Conservation (phyloP, 2,888 invertebrate species). For the Emmelina monodactyla region DNA sequence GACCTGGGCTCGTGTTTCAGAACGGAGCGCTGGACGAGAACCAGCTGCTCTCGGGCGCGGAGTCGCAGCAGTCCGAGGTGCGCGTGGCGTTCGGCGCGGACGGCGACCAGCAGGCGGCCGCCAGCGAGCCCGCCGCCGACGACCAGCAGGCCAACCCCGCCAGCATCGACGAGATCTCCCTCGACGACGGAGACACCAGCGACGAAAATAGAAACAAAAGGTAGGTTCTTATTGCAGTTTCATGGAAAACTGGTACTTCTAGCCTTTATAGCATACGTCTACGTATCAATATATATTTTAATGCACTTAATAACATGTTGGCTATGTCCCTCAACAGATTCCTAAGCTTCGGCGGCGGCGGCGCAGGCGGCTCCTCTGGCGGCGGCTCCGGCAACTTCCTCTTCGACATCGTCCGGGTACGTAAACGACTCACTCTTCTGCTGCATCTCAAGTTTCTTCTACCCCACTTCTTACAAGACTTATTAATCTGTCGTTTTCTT, state of each 20-base stretch:
- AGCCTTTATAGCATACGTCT: no score
- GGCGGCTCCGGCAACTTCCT: slow-evolving; percentile 88
- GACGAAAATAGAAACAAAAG: slow-evolving; percentile 86
- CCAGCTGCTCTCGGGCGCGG: slow-evolving; percentile 60
- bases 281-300: no score
- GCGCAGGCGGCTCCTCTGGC: slow-evolving; percentile 53
- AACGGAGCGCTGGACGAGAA: slow-evolving; percentile 52
- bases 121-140: slow-evolving; percentile 75
- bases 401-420: slow-evolving; percentile 88
- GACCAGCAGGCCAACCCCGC: slow-evolving; percentile 76
- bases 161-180: slow-evolving; percentile 74
- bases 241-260: no score
- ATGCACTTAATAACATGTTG: no score
- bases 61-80: slow-evolving; percentile 70
- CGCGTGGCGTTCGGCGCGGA: slow-evolving; percentile 70
- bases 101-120: slow-evolving; percentile 33
- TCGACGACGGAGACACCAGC: slow-evolving; percentile 74
- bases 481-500: background rate
- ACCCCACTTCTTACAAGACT: background rate
- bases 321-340: no score
- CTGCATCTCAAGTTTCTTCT: background rate
- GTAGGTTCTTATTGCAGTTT: slow-evolving; percentile 21
- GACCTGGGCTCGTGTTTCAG: slow-evolving; percentile 21
- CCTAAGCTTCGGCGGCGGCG: slow-evolving; percentile 67
- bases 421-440: slow-evolving; percentile 38